Conservation (phyloP, 2,797 vertebrate species). For the Neopelma chrysocephalum region DNA sequence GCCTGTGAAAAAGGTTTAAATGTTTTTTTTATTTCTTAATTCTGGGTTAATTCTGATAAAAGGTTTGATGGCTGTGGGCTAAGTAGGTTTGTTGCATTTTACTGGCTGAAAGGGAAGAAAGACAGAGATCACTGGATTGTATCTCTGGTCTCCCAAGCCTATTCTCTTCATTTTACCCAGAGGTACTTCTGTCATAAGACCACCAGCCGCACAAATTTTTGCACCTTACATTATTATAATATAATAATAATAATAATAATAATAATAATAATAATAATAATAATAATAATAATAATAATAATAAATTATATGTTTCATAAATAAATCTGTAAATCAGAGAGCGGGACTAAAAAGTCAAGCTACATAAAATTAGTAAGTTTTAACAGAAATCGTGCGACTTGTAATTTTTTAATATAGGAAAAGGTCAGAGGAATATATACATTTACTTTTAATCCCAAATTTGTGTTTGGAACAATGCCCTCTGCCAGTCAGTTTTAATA, state of each 20-base stretch:
- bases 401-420: background rate
- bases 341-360: constrained; percentile 2
- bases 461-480: background rate
- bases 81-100: background rate
- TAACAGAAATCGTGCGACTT: background rate
- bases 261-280: background rate
- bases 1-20: constrained; percentile 9
- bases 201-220: background rate
- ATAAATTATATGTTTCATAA: background rate
- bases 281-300: background rate
- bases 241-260: background rate
- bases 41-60: background rate
- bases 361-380: background rate
- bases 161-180: background rate
- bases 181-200: background rate
- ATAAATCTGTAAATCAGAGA: background rate
- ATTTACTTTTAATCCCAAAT: background rate
- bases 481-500: constrained; percentile 10
- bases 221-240: background rate
- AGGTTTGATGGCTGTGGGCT: background rate
- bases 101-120: background rate
- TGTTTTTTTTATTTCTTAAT: background rate
- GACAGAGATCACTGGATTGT: background rate
- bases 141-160: background rate
- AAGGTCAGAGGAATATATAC: background rate